A percentile compares a stretch with the other conserved stretches of the same genome.
phyloP scores from a whole-genome alignment of 2,888 invertebrate genomes.

The Lacanobia wlatinum region DNA sequence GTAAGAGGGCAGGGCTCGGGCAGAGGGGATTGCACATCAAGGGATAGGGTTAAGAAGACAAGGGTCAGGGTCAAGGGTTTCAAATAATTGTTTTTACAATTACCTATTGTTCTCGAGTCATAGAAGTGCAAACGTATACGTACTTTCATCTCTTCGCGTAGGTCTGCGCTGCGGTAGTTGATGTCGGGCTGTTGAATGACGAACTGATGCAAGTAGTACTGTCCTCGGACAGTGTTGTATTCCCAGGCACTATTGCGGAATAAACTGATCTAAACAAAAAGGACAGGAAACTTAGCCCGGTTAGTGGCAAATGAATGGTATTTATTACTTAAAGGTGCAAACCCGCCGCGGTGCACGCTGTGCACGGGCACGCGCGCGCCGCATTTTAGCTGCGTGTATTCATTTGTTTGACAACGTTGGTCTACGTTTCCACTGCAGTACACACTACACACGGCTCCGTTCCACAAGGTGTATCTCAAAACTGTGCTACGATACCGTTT shows the following conservation, averaged over 20 bases:
- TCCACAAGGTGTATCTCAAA: too few species aligned
- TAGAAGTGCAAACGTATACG: neutral
- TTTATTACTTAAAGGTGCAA: too few species aligned
- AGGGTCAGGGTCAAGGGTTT: neutral
- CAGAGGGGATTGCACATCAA: neutral
- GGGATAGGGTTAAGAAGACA: neutral
- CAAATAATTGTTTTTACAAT: neutral
- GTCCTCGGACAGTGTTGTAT: constrained; percentile 90
- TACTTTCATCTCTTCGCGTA: constrained; percentile 91
- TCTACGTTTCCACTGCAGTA: too few species aligned
- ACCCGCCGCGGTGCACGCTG: too few species aligned
- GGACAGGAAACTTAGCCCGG: neutral
- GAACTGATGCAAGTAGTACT: constrained; percentile 94
- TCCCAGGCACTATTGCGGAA: constrained; percentile 94
- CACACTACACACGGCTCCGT: too few species aligned
- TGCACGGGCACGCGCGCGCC: too few species aligned
- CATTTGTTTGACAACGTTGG: too few species aligned
- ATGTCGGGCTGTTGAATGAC: constrained; percentile 93
- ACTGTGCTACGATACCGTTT: too few species aligned
- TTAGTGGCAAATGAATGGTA: too few species aligned
- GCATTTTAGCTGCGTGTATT: too few species aligned
- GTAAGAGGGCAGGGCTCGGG: too few species aligned
- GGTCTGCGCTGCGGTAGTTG: constrained; percentile 92
- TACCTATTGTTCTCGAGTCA: neutral
- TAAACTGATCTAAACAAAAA: constrained; percentile 78